Percentiles rank a stretch among this genome's conserved stretches.
Conservation (phyloP, 2,113 vertebrate genomes). For the Ictidomys tridecemlineatus region DNA sequence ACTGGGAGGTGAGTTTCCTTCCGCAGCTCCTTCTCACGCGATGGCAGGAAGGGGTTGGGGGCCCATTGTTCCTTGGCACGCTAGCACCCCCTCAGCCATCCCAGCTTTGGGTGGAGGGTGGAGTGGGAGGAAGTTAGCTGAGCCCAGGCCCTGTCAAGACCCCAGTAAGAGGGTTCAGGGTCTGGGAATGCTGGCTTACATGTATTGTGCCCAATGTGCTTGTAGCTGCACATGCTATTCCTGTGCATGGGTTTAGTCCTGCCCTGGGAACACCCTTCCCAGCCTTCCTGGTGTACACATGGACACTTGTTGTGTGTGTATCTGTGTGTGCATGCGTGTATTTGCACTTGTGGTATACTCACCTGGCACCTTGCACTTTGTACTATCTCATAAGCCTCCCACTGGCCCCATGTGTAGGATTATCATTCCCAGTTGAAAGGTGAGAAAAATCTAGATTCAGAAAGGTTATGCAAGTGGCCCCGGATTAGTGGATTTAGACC, state of each 20-base stretch:
- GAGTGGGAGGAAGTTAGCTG: constrained; percentile 70
- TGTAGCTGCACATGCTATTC: neutral
- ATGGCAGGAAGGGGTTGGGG: constrained; percentile 68
- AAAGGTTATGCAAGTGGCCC: neutral
- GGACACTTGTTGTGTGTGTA: neutral
- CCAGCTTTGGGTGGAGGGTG: constrained; percentile 47
- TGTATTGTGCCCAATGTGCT: neutral
- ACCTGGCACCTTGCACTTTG: neutral
- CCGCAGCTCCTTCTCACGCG: constrained; percentile 80
- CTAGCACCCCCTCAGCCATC: constrained; percentile 50
- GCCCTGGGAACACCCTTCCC: neutral
- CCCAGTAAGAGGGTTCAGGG: neutral
- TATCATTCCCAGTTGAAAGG: neutral
- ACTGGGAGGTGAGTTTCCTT: constrained; percentile 76
- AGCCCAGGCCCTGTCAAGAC: constrained; percentile 54
- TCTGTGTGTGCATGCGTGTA: neutral
- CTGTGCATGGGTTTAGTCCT: neutral
- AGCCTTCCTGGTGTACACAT: neutral
- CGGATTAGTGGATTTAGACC: neutral
- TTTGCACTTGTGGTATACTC: too few species aligned
- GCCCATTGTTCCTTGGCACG: constrained; percentile 83
- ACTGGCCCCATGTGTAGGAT: neutral
- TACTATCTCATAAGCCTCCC: neutral
- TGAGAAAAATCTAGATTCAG: constrained; percentile 16
- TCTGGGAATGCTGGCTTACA: neutral